Percentiles rank a stretch among this genome's conserved stretches.
Evolutionary conservation across 2,797 vertebrate genomes (phyloP).

Genomic region (Glossophaga mutica): DNA sequence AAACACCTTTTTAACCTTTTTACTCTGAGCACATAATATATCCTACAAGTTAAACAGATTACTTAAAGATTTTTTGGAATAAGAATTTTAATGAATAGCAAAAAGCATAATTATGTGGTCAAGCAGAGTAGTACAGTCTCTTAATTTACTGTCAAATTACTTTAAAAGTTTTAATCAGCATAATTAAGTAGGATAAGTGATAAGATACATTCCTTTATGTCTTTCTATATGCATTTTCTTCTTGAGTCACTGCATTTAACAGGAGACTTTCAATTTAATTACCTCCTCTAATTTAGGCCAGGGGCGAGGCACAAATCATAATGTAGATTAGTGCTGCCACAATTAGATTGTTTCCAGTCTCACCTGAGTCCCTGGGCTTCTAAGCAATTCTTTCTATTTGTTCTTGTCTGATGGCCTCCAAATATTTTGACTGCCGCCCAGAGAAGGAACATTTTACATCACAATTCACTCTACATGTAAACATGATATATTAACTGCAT

Average conservation of each 20-base stretch:
- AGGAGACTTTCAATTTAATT: slow-evolving; percentile 48
- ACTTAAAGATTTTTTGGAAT: not conserved
- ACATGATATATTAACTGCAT: not conserved
- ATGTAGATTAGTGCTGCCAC: not conserved
- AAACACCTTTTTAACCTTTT: slow-evolving; percentile 18
- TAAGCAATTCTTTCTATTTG: not conserved
- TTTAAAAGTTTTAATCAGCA: slow-evolving; percentile 68
- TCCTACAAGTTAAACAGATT: slow-evolving; percentile 26
- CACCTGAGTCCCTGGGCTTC: not conserved
- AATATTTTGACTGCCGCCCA: not conserved
- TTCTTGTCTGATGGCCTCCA: not conserved
- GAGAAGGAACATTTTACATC: not conserved
- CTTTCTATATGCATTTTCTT: slow-evolving; percentile 30
- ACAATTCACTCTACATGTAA: not conserved
- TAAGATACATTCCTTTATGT: slow-evolving; percentile 47
- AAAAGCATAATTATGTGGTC: slow-evolving; percentile 58
- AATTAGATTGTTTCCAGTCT: not conserved
- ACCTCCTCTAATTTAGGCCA: not conserved
- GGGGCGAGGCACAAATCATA: not conserved
- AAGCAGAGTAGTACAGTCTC: not conserved
- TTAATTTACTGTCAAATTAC: slow-evolving; percentile 64
- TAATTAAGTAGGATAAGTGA: slow-evolving; percentile 59
- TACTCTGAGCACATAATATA: not conserved
- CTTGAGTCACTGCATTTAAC: slow-evolving; percentile 55
- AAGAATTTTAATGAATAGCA: slow-evolving; percentile 47